A percentile compares a stretch with the other conserved stretches of the same genome.
These are phyloP conservation scores for Microcebus murinus DNA, from an alignment of 2,113 vertebrate genomes.

Conservation along the genomic window DNA sequence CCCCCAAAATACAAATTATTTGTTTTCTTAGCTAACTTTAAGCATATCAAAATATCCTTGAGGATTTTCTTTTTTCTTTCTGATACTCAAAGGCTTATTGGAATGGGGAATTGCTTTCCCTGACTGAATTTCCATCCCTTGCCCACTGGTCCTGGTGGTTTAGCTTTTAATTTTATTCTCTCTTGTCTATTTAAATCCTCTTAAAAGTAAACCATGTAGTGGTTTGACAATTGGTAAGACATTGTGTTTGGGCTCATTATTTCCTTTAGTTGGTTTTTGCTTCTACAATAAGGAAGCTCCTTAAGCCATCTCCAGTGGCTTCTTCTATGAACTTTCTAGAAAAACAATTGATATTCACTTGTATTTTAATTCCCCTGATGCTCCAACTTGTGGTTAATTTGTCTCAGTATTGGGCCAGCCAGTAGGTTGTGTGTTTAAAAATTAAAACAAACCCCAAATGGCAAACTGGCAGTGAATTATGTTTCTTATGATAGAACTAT, in stretches of 20 bases:
- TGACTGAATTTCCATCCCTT: not conserved
- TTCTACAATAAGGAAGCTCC: not conserved
- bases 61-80: not conserved
- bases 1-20: too few relatives aligned
- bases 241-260: not conserved
- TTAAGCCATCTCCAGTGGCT: not conserved
- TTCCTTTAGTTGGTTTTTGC: not conserved
- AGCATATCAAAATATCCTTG: not conserved
- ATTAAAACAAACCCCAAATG: conserved; percentile 40
- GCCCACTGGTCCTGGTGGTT: not conserved
- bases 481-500: not conserved
- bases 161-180: not conserved
- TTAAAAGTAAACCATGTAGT: not conserved
- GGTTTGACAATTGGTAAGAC: not conserved
- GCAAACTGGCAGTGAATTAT: not conserved
- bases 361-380: not conserved
- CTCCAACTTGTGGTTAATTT: not conserved
- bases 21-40: not conserved
- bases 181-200: not conserved
- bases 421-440: not conserved
- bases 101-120: not conserved
- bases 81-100: not conserved
- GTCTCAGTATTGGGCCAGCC: not conserved
- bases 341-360: not conserved
- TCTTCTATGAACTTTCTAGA: not conserved